phyloP scores from a whole-genome alignment of 2,113 vertebrate genomes.

The Ifrita kowaldi region DNA sequence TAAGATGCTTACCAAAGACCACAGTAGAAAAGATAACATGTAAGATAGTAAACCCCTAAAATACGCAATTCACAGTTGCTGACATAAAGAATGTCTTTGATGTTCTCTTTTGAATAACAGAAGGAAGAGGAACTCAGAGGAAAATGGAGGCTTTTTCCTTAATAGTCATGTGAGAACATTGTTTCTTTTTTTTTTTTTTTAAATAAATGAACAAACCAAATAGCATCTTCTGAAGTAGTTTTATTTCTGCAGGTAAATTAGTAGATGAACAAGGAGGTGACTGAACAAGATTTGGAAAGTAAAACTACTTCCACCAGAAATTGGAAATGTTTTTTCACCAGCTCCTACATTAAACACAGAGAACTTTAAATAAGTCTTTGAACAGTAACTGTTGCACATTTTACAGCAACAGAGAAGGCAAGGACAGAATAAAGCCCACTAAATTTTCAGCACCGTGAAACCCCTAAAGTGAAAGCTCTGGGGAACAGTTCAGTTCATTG shows the following conservation, averaged over 20 bases:
- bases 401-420: neutral
- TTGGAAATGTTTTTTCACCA: neutral
- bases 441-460: constrained; percentile 12
- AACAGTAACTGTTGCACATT: neutral
- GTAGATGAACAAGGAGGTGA: neutral
- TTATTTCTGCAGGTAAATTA: neutral
- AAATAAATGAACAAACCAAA: neutral
- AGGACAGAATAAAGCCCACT: constrained; percentile 16
- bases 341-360: neutral
- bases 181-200: neutral
- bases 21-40: neutral
- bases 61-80: neutral
- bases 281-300: neutral
- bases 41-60: neutral
- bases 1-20: neutral
- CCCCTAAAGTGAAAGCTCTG: neutral
- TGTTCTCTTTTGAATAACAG: neutral
- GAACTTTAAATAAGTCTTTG: neutral
- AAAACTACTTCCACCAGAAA: neutral
- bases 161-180: neutral
- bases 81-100: neutral
- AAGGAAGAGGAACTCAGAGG: neutral
- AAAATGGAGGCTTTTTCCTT: neutral
- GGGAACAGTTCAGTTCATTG: neutral
- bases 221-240: neutral